Evolutionary conservation across 2,113 vertebrate species (phyloP).

Genomic region (Rutilus rutilus): DNA sequence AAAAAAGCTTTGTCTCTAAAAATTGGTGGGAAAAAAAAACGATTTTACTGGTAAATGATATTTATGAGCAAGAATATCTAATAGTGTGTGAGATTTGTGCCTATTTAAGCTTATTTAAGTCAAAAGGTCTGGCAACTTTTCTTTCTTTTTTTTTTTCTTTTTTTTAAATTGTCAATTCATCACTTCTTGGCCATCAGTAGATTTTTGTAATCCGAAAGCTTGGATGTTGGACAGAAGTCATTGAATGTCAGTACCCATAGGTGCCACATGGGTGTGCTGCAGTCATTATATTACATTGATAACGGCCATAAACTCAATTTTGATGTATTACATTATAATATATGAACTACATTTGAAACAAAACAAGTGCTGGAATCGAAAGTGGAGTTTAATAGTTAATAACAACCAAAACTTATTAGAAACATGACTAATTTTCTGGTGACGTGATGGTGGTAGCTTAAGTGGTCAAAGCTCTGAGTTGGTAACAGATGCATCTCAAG

Average conservation of each 20-base stretch:
- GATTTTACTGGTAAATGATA: constrained; percentile 33
- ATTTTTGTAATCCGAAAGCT: neutral
- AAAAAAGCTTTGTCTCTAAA: constrained; percentile 31
- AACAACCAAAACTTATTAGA: neutral
- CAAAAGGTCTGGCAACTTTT: constrained; percentile 44
- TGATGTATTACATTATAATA: constrained; percentile 14
- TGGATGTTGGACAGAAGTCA: neutral
- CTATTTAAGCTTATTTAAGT: constrained; percentile 62
- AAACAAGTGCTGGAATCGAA: neutral
- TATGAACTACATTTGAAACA: neutral
- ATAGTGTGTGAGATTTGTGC: constrained; percentile 56
- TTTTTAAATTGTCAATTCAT: neutral
- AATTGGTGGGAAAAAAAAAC: constrained; percentile 20
- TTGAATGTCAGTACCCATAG: constrained; percentile 36
- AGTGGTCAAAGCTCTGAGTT: neutral
- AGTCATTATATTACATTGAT: constrained; percentile 42
- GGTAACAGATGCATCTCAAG: neutral
- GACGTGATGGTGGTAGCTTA: neutral
- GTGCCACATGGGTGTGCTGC: constrained; percentile 63
- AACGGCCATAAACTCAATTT: neutral
- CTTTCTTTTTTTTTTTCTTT: neutral
- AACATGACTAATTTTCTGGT: neutral
- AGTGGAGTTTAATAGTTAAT: neutral
- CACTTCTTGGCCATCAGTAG: neutral
- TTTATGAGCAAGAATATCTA: constrained; percentile 43